Evolutionary conservation across 2,888 invertebrate species (phyloP).

Genomic region (Drosophila macrothrix): DNA sequence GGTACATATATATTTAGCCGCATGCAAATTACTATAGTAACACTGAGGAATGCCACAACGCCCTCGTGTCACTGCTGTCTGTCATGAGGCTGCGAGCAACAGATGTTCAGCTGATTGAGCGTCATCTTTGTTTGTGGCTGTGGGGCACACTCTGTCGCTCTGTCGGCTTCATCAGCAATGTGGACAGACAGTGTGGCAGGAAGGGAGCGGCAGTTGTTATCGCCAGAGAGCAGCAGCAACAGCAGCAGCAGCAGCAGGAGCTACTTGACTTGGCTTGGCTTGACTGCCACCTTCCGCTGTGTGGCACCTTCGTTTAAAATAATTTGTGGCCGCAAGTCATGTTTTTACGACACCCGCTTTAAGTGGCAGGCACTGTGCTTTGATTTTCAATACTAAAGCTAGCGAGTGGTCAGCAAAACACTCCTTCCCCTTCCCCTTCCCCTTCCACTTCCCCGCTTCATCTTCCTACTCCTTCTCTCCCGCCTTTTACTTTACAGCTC

Average conservation of each 20-base stretch:
- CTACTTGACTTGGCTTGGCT: constrained; percentile 76
- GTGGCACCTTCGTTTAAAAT: constrained; percentile 69
- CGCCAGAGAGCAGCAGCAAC: constrained; percentile 20
- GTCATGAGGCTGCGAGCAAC: constrained; percentile 58
- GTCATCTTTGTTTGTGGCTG: constrained; percentile 57
- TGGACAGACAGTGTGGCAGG: constrained; percentile 6
- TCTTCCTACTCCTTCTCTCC: background rate
- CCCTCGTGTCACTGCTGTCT: constrained; percentile 62
- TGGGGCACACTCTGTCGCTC: constrained; percentile 46
- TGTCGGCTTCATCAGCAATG: constrained; percentile 57
- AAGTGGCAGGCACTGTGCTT: constrained; percentile 49
- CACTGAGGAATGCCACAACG: constrained; percentile 46
- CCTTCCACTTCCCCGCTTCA: too few relatives aligned
- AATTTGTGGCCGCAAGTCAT: constrained; percentile 75
- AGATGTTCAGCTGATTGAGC: constrained; percentile 73
- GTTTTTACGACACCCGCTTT: constrained; percentile 70
- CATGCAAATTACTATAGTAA: constrained; percentile 57
- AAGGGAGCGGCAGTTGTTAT: constrained; percentile 22
- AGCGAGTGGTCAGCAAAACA: constrained; percentile 21
- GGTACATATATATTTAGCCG: constrained; percentile 2
- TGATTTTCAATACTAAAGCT: constrained; percentile 40
- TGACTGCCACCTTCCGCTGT: constrained; percentile 54
- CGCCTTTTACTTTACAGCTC: constrained; percentile 17
- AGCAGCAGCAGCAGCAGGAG: constrained; percentile 31
- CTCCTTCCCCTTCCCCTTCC: background rate